phyloP scores from a whole-genome alignment of 2,888 invertebrate species.

The Torymus auratus region DNA sequence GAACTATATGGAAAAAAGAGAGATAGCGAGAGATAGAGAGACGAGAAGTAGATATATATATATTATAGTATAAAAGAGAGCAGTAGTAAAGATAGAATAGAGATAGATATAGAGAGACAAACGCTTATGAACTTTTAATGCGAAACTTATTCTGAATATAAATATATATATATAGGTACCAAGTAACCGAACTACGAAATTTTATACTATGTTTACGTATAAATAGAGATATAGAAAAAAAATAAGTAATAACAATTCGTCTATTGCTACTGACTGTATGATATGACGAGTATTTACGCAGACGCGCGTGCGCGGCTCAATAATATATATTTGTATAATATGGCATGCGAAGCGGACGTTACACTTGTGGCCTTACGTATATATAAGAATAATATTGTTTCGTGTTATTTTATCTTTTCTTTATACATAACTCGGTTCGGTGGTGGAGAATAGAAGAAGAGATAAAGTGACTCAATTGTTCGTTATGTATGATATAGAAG shows the following conservation, averaged over 20 bases:
- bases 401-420: slow-evolving; percentile 24
- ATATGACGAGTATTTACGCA: slow-evolving; percentile 56
- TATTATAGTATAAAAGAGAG: slow-evolving; percentile 41
- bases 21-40: slow-evolving; percentile 49
- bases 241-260: slow-evolving; percentile 41
- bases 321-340: slow-evolving; percentile 35
- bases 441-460: slow-evolving; percentile 15
- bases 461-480: slow-evolving; percentile 1
- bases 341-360: slow-evolving; percentile 60
- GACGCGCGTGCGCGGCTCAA: slow-evolving; percentile 58
- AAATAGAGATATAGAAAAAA: slow-evolving; percentile 47
- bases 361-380: slow-evolving; percentile 56
- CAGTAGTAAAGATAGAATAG: slow-evolving; percentile 48
- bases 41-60: slow-evolving; percentile 51
- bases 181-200: slow-evolving; percentile 56
- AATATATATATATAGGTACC: slow-evolving; percentile 41
- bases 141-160: slow-evolving; percentile 48
- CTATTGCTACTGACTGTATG: slow-evolving; percentile 55
- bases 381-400: slow-evolving; percentile 39
- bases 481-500: slow-evolving; percentile 6
- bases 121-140: slow-evolving; percentile 55
- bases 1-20: slow-evolving; percentile 43
- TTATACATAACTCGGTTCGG: slow-evolving; percentile 14
- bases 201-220: slow-evolving; percentile 51
- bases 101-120: slow-evolving; percentile 56